phyloP scores from a whole-genome alignment of 2,888 invertebrate species.

The Ditylenchus weischeri region DNA sequence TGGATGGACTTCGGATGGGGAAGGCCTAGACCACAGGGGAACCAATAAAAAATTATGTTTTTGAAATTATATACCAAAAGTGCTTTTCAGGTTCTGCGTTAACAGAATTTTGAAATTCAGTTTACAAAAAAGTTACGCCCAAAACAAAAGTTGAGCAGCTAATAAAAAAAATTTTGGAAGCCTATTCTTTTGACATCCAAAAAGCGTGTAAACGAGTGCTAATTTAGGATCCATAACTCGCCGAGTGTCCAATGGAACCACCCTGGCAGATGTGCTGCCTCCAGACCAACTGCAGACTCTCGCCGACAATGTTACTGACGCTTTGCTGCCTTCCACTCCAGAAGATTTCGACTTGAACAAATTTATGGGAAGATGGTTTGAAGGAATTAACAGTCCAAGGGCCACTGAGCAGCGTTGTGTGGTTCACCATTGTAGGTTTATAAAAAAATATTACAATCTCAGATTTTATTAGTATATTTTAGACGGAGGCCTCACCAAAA shows the following conservation, averaged over 20 bases:
- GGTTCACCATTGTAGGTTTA: slow-evolving; percentile 57
- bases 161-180: no score
- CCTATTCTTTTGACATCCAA: neutral
- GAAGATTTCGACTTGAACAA: slow-evolving; percentile 56
- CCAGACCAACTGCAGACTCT: slow-evolving; percentile 58
- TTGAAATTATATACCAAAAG: no score
- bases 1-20: no score
- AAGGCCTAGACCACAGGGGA: no score
- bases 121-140: no score
- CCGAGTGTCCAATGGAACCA: slow-evolving; percentile 58
- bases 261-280: slow-evolving; percentile 57
- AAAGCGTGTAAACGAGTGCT: neutral
- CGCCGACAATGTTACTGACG: slow-evolving; percentile 59
- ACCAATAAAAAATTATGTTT: no score
- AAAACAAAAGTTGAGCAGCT: no score
- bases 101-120: no score
- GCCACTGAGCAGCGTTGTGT: slow-evolving; percentile 58
- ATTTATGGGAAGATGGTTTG: slow-evolving; percentile 58
- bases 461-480: neutral
- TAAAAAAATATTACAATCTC: no score
- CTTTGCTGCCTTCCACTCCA: slow-evolving; percentile 56
- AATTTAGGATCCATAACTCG: slow-evolving; percentile 54
- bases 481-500: slow-evolving; percentile 59
- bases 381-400: slow-evolving; percentile 39
- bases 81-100: no score